phyloP scores from a whole-genome alignment of 2,113 vertebrate species.

The Otus sunia region DNA sequence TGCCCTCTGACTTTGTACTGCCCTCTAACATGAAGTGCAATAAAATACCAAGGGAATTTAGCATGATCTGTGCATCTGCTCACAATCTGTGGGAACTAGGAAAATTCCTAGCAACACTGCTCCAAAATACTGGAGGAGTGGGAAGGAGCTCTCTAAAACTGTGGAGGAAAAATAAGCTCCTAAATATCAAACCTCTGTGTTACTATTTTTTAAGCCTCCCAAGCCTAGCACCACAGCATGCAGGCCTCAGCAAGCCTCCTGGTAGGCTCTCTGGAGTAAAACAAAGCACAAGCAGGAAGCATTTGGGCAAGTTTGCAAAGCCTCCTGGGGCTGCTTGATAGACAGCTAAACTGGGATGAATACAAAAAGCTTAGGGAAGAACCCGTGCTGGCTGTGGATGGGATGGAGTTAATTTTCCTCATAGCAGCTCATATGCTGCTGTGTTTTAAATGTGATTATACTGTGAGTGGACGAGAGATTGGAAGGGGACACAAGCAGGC shows the following conservation, averaged over 20 bases:
- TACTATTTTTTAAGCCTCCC: not conserved
- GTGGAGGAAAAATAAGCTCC: too few species aligned
- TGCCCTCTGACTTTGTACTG: not conserved
- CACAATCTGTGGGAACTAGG: not conserved
- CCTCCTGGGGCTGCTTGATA: not conserved
- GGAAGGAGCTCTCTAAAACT: not conserved
- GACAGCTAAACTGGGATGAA: not conserved
- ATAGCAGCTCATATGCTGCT: rapidly evolving
- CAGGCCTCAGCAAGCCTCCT: not conserved
- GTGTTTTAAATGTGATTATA: not conserved
- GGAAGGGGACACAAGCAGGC: not conserved
- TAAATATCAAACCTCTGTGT: not conserved
- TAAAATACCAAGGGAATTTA: not conserved
- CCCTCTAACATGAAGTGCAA: not conserved
- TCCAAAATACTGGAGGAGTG: not conserved
- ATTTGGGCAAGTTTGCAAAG: rapidly evolving
- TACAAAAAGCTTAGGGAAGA: not conserved
- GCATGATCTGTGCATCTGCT: not conserved
- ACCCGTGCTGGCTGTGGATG: not conserved
- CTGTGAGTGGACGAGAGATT: not conserved
- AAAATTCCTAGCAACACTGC: not conserved
- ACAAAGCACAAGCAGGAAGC: not conserved
- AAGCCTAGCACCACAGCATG: not conserved
- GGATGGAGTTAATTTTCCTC: not conserved
- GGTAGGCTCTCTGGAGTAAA: not conserved